phyloP scores from a whole-genome alignment of 2,888 invertebrate species.

The Drosophila melanocephala region DNA sequence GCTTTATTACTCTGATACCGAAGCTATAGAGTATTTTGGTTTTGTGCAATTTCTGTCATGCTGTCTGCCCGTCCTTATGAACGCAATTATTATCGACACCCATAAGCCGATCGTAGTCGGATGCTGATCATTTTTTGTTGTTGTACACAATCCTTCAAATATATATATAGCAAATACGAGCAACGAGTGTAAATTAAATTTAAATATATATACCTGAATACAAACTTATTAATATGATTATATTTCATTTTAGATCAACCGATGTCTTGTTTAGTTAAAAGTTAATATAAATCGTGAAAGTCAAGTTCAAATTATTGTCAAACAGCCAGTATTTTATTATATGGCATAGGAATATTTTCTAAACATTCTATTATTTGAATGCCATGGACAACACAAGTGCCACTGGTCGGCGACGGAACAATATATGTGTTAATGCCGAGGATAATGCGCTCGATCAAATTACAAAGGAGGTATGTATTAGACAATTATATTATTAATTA shows the following conservation, averaged over 20 bases:
- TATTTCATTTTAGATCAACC: not conserved
- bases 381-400: slow-evolving; percentile 84
- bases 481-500: not conserved
- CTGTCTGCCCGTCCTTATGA: not conserved
- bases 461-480: slow-evolving; percentile 94
- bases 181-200: not conserved
- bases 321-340: not conserved
- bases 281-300: not conserved
- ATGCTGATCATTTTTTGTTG: not conserved
- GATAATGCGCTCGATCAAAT: slow-evolving; percentile 99
- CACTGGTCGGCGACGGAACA: slow-evolving; percentile 91
- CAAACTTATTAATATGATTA: not conserved
- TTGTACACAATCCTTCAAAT: not conserved
- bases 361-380: slow-evolving; percentile 20
- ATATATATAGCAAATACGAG: not conserved
- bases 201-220: too few relatives aligned
- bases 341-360: not conserved
- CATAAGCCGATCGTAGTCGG: not conserved
- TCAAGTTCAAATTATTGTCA: not conserved
- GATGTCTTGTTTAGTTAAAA: not conserved
- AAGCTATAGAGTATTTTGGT: not conserved
- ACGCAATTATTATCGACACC: not conserved
- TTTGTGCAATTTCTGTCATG: not conserved
- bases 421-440: slow-evolving; percentile 95
- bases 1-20: not conserved